Evolutionary conservation across 2,888 invertebrate species (phyloP).

Genomic region (Theretra japonica): DNA sequence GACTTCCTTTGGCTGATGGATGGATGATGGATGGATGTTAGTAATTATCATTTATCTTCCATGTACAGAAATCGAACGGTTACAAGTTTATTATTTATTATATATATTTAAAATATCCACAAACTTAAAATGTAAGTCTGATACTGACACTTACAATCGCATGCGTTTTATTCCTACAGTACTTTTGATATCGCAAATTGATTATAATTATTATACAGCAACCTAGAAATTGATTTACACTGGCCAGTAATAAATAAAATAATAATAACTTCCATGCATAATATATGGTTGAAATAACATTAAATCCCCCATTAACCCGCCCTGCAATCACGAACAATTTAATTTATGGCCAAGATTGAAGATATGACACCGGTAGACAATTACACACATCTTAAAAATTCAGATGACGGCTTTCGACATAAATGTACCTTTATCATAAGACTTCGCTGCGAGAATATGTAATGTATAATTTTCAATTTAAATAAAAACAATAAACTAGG

Average conservation of each 20-base stretch:
- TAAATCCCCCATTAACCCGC: not conserved
- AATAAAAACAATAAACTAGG: not conserved
- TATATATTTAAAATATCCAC: too few species aligned
- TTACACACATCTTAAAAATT: constrained; percentile 19
- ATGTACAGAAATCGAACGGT: too few species aligned
- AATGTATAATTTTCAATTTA: not conserved
- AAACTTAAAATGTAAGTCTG: too few species aligned
- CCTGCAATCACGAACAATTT: constrained; percentile 5
- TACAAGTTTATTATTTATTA: too few species aligned
- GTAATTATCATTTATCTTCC: too few species aligned
- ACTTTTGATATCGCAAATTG: not conserved
- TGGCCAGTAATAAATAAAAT: not conserved
- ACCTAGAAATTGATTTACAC: constrained; percentile 6
- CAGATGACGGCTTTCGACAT: constrained; percentile 8
- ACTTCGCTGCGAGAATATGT: not conserved
- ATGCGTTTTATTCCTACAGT: not conserved
- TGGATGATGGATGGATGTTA: too few species aligned
- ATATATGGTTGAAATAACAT: not conserved
- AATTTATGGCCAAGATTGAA: constrained; percentile 14
- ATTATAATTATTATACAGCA: not conserved
- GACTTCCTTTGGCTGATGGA: too few species aligned
- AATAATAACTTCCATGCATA: not conserved
- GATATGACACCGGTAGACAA: not conserved
- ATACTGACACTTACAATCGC: too few species aligned
- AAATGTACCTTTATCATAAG: not conserved